Base-by-base conservation (phyloP, 2,888 invertebrate species). In the Drosophila anomalata region DNA sequence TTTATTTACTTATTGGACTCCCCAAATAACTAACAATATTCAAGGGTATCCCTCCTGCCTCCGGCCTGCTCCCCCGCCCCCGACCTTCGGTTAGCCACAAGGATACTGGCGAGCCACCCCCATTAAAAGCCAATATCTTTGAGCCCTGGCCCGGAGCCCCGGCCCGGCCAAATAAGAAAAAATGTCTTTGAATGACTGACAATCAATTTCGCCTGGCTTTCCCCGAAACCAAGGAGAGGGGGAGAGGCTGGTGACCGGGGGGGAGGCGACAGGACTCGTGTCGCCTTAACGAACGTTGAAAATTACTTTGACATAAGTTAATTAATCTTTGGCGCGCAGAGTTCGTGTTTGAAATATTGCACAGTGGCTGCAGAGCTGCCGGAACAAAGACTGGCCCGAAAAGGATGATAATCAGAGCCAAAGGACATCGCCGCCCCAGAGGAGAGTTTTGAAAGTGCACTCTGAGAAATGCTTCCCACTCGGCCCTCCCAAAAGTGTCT, bases 301-400 rank as follows among this genome's bases (percentile, higher is more conserved):
- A 89, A 89, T 89, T 89, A 87, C 90, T 90, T 87, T 89, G 90
- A 90, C 90, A 89, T 86, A 90, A 91, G 90, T 90, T 90, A 91
- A 91, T 91, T 91, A 91, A 91, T 91, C 91, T 90, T 87, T 88
- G 85, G 89, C 88, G 89, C 87, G 81, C 82, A 81, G 77, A 84
- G 87, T 78, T 79, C 86, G 88, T 87, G 88, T 86, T 79, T 87
- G 86, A 87, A 87, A 88, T 87, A 87, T 86, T 80, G 86, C 82
- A 79, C 62, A 76, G 76, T 67, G 55, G 50, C 51, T 53, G 58
- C 51, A 12, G 31, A 58, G 46, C n/a, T 31, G 31, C 14, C 53
- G 36, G 62, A 67, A 62, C 73, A 70, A 75, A 50, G 53, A 59
- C 14, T 20, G 2, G 11, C 17, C 20, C 8, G 17, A 20, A 54